These are phyloP conservation scores for Macrostomum lignano DNA, from an alignment of 1,140 invertebrate species.

Conservation along the genomic window DNA sequence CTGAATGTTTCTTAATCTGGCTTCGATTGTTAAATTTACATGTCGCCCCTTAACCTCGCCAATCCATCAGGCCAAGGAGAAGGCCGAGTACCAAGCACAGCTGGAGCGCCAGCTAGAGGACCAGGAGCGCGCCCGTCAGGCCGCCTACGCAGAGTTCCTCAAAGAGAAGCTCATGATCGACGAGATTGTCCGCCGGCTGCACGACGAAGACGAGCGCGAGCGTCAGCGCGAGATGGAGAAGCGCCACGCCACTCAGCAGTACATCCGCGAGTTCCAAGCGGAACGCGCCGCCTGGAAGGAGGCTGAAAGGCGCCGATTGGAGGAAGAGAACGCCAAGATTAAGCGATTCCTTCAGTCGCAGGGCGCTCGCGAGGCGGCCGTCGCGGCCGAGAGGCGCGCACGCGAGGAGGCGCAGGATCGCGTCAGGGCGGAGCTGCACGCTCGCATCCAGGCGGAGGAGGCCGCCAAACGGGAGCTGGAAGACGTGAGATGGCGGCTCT, in stretches of 20 bases:
- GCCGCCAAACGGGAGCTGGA: constrained; percentile 22
- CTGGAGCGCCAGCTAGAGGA: constrained; percentile 25
- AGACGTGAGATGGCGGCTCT: no score
- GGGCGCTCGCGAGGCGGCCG: not conserved
- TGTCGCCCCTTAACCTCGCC: no score
- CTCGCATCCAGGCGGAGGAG: constrained; percentile 17
- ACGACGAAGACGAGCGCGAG: constrained; percentile 27
- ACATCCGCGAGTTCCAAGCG: constrained; percentile 20
- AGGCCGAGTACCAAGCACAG: constrained; percentile 23
- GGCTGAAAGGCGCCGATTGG: constrained; percentile 18
- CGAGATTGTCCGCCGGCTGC: constrained; percentile 26
- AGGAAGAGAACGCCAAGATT: constrained; percentile 21
- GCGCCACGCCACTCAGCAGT: constrained; percentile 17
- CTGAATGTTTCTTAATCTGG: no score
- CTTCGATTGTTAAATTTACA: no score
- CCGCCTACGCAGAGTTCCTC: constrained; percentile 27
- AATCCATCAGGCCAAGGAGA: constrained; percentile 4
- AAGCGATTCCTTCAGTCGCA: constrained; percentile 9
- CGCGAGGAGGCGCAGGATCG: constrained; percentile 7
- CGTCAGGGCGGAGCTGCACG: constrained; percentile 12
- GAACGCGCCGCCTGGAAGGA: constrained; percentile 19
- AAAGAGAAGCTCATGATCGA: constrained; percentile 29
- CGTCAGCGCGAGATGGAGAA: constrained; percentile 17
- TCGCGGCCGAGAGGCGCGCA: constrained; percentile 14
- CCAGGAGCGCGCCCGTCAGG: constrained; percentile 20